phyloP scores from a whole-genome alignment of 2,797 vertebrate genomes.

The Kryptopterus vitreolus region DNA sequence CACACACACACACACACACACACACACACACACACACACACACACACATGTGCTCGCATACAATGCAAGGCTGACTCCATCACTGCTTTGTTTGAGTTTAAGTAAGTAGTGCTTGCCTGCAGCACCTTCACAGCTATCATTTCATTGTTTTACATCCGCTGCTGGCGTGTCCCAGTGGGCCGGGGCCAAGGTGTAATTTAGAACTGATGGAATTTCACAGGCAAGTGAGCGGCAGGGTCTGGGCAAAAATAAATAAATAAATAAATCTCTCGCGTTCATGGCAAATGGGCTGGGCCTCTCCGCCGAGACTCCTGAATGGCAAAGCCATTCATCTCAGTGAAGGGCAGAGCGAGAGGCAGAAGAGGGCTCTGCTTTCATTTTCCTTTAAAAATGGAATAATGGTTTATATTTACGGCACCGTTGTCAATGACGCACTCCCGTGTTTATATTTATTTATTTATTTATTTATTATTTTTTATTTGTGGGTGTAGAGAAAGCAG shows the following conservation, averaged over 20 bases:
- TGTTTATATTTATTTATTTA: no score
- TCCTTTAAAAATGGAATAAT: slow-evolving; percentile 60
- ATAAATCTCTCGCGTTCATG: slow-evolving; percentile 54
- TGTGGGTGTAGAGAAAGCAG: slow-evolving; percentile 76
- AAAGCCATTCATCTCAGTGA: slow-evolving; percentile 80
- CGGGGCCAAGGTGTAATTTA: slow-evolving; percentile 73
- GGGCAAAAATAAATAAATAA: slow-evolving; percentile 16
- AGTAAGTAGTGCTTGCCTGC: slow-evolving; percentile 47
- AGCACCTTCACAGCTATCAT: slow-evolving; percentile 41
- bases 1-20: slow-evolving; percentile 7
- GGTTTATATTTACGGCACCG: slow-evolving; percentile 85
- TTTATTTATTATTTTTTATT: no score
- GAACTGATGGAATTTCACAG: slow-evolving; percentile 77
- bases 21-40: slow-evolving; percentile 10
- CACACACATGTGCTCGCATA: neutral
- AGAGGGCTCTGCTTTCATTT: slow-evolving; percentile 58
- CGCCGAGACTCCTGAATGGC: slow-evolving; percentile 75
- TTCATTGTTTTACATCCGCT: slow-evolving; percentile 53
- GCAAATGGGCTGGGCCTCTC: slow-evolving; percentile 66
- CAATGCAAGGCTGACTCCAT: slow-evolving; percentile 1
- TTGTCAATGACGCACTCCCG: slow-evolving; percentile 55
- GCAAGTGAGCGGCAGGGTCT: slow-evolving; percentile 61
- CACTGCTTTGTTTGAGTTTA: slow-evolving; percentile 13
- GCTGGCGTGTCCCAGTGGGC: slow-evolving; percentile 58
- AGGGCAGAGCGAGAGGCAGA: slow-evolving; percentile 68